Conservation (phyloP, 2,113 vertebrate genomes). For the Taurulus bubalis region DNA sequence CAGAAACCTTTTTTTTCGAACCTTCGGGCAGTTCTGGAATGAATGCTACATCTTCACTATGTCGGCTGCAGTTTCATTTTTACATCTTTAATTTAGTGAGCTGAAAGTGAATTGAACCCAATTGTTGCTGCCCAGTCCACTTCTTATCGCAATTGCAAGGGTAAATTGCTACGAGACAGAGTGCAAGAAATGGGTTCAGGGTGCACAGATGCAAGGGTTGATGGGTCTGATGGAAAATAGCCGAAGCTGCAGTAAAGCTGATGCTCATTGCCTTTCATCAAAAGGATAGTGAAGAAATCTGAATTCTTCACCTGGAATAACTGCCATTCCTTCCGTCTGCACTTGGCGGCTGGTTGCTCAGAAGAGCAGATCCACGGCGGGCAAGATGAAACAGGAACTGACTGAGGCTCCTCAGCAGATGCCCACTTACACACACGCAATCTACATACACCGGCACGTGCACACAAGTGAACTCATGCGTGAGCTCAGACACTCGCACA, state of each 20-base stretch:
- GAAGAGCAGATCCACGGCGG: slow-evolving; percentile 23
- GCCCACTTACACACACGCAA: slow-evolving; percentile 22
- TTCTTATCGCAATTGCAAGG: slow-evolving; percentile 50
- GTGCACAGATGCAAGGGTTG: slow-evolving; percentile 45
- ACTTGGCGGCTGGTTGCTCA: slow-evolving; percentile 11
- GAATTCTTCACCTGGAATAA: slow-evolving; percentile 61
- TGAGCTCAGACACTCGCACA: background rate
- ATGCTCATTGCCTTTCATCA: slow-evolving; percentile 57
- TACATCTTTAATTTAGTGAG: slow-evolving; percentile 66
- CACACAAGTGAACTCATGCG: background rate
- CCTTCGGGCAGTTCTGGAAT: slow-evolving; percentile 49
- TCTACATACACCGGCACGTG: background rate
- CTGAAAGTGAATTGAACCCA: slow-evolving; percentile 65
- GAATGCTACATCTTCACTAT: slow-evolving; percentile 41
- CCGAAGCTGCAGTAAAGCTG: slow-evolving; percentile 24
- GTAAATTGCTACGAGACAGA: slow-evolving; percentile 61
- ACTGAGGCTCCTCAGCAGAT: slow-evolving; percentile 40
- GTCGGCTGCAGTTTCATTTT: slow-evolving; percentile 59
- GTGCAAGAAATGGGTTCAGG: slow-evolving; percentile 63
- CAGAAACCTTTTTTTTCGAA: slow-evolving; percentile 30
- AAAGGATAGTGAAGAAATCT: slow-evolving; percentile 41
- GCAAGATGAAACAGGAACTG: slow-evolving; percentile 62
- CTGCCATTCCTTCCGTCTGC: slow-evolving; percentile 40
- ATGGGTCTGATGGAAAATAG: slow-evolving; percentile 41
- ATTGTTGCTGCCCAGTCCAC: slow-evolving; percentile 36